Evolutionary conservation across 1,140 invertebrate genomes (phyloP).

Genomic region (Dryas iulia): DNA sequence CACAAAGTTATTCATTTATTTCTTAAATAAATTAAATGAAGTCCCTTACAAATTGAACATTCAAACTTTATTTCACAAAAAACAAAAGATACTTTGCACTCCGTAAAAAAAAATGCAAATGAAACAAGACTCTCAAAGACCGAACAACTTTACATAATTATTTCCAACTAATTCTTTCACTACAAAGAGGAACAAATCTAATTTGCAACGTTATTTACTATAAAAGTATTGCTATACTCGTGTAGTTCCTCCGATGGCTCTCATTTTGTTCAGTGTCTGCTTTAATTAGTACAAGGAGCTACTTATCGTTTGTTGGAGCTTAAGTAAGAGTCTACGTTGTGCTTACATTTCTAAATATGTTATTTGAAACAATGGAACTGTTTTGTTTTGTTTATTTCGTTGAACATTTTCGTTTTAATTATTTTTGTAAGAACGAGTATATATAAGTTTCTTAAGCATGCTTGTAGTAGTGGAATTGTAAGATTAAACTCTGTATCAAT

Average conservation of each 20-base stretch:
- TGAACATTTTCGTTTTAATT: background rate
- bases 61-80: background rate
- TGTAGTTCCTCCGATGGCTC: slow-evolving; percentile 42
- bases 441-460: too few relatives aligned
- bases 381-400: background rate
- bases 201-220: slow-evolving; percentile 63
- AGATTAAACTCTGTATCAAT: too few relatives aligned
- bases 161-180: slow-evolving; percentile 37
- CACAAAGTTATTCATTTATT: too few relatives aligned
- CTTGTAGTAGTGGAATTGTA: too few relatives aligned
- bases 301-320: slow-evolving; percentile 58
- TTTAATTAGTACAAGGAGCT: slow-evolving; percentile 68
- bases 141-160: slow-evolving; percentile 26
- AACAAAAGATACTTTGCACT: background rate
- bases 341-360: slow-evolving; percentile 21
- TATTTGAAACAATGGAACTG: slow-evolving; percentile 3
- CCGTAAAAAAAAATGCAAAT: slow-evolving; percentile 1
- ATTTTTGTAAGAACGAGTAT: background rate
- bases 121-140: background rate
- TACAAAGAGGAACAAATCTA: slow-evolving; percentile 49
- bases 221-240: slow-evolving; percentile 44
- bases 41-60: too few relatives aligned
- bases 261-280: slow-evolving; percentile 53
- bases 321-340: slow-evolving; percentile 33
- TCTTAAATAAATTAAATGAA: too few relatives aligned